These are phyloP conservation scores for Axinella damicornis DNA, from an alignment of 37 sponge, comb jelly and placozoan species.

Conservation along the genomic window DNA sequence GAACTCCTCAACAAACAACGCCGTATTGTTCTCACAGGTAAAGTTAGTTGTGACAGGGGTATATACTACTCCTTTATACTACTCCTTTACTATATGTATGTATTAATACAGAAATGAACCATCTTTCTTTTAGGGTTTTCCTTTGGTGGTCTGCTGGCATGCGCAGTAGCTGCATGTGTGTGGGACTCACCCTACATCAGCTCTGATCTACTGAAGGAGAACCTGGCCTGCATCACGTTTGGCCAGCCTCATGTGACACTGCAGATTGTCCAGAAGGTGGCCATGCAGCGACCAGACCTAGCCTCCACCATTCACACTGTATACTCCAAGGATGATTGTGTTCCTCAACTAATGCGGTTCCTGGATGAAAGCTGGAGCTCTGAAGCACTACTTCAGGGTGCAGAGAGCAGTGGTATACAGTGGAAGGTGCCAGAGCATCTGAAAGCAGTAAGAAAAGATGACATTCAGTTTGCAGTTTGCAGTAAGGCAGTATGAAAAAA, in stretches of 20 bases:
- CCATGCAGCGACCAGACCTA: neutral
- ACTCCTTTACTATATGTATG: too few species aligned
- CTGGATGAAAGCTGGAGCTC: neutral
- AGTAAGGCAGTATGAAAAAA: too few species aligned
- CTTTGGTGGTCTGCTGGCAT: conserved; percentile 51
- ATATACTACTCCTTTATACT: too few species aligned
- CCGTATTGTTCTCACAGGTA: conserved; percentile 27
- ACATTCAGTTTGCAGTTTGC: too few species aligned
- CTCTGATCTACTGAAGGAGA: conserved; percentile 35
- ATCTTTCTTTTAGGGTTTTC: conserved; percentile 39
- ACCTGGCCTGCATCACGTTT: conserved; percentile 53
- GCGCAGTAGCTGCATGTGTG: conserved; percentile 27
- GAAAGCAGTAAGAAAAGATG: too few species aligned
- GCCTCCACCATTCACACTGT: conserved; percentile 6
- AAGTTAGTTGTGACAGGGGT: too few species aligned
- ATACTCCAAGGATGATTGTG: conserved; percentile 10
- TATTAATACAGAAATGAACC: too few species aligned
- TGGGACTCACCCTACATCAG: conserved; percentile 24
- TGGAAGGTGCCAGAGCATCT: neutral
- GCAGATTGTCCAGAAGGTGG: neutral
- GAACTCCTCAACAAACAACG: conserved; percentile 11
- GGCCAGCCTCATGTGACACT: conserved; percentile 36
- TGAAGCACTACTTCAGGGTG: neutral
- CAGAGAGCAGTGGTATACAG: neutral
- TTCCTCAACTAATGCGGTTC: conserved; percentile 35